A percentile compares a stretch with the other conserved stretches of the same genome.
Conservation (phyloP, 53 echinoderm and acorn worm species). For the Astropecten irregularis region DNA sequence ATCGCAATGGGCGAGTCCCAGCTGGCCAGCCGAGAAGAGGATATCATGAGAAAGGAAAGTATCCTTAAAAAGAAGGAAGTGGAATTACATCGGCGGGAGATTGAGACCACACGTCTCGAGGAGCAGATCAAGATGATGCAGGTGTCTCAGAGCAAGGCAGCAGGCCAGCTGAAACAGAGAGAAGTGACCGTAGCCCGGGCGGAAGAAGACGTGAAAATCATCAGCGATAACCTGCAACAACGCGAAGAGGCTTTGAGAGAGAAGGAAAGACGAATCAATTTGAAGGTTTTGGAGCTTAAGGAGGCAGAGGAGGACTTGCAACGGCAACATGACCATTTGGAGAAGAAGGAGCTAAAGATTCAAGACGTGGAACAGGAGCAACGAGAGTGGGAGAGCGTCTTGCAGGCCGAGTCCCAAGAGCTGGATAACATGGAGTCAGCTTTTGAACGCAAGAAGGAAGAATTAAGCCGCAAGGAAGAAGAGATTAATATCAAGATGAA, state of each 20-base stretch:
- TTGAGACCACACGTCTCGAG: slow-evolving; percentile 44
- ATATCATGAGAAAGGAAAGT: slow-evolving; percentile 49
- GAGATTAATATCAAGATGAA: slow-evolving; percentile 13
- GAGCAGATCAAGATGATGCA: slow-evolving; percentile 59
- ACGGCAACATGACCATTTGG: neutral
- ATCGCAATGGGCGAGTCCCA: slow-evolving; percentile 60
- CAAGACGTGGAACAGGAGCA: slow-evolving; percentile 20
- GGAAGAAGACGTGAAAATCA: slow-evolving; percentile 41
- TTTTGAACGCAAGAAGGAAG: slow-evolving; percentile 16
- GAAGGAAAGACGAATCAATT: slow-evolving; percentile 24
- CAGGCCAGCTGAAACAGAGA: neutral
- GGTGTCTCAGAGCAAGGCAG: neutral
- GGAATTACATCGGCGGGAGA: slow-evolving; percentile 37
- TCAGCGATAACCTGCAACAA: slow-evolving; percentile 26
- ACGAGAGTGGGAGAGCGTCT: neutral
- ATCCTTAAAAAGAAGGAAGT: slow-evolving; percentile 46
- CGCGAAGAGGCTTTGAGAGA: slow-evolving; percentile 48
- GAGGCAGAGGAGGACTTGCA: slow-evolving; percentile 36
- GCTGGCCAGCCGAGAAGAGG: slow-evolving; percentile 43
- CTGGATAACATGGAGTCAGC: slow-evolving; percentile 5
- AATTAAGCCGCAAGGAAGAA: slow-evolving; percentile 23
- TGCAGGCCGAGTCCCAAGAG: slow-evolving; percentile 25
- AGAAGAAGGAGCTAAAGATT: slow-evolving; percentile 23
- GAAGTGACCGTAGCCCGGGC: slow-evolving; percentile 15
- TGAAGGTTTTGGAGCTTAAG: neutral